Percentiles rank a stretch among this genome's conserved stretches.
These are phyloP conservation scores for Ariolimax columbianus DNA, from an alignment of 2,888 invertebrate species.

Conservation along the genomic window DNA sequence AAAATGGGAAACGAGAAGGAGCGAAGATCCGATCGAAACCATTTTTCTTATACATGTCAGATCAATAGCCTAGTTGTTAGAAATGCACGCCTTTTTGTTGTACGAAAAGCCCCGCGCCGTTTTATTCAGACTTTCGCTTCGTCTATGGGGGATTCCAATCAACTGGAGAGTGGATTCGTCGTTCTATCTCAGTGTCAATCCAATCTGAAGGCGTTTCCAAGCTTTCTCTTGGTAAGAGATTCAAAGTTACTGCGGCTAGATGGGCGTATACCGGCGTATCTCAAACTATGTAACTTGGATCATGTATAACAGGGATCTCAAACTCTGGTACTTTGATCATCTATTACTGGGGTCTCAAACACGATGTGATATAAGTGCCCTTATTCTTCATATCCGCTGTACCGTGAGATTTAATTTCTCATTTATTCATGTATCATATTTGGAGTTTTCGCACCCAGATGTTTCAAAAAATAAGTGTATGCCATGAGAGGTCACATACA, in stretches of 20 bases:
- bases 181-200: neutral
- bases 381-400: too few relatives aligned
- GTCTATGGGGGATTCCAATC: neutral
- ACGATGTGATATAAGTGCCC: too few relatives aligned
- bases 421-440: too few relatives aligned
- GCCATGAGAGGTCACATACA: too few relatives aligned
- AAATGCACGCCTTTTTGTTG: neutral
- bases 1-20: neutral
- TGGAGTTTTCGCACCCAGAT: too few relatives aligned
- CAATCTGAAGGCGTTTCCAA: constrained; percentile 1
- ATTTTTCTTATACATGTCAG: neutral
- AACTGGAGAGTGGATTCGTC: neutral
- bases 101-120: neutral
- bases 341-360: too few relatives aligned
- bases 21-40: neutral
- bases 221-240: neutral
- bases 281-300: too few relatives aligned
- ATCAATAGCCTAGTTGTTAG: neutral
- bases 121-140: neutral
- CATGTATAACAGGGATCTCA: too few relatives aligned
- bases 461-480: too few relatives aligned
- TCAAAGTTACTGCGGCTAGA: neutral
- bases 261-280: neutral
- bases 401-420: too few relatives aligned
- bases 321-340: too few relatives aligned